Evolutionary conservation across 2,113 vertebrate genomes (phyloP).

Genomic region (Chamaea fasciata): DNA sequence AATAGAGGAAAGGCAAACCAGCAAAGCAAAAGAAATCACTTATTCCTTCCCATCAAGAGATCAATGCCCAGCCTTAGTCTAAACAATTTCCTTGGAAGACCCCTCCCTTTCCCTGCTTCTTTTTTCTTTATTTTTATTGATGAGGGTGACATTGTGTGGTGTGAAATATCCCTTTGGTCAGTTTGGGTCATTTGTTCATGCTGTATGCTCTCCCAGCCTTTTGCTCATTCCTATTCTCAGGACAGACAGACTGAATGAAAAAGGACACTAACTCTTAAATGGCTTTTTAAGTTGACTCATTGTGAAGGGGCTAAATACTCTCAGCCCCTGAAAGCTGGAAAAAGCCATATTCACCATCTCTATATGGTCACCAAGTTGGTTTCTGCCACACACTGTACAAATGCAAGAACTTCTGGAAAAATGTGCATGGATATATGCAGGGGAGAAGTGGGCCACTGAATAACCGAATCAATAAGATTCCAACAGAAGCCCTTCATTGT

Average conservation of each 20-base stretch:
- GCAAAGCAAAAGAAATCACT: background rate
- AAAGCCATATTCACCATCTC: background rate
- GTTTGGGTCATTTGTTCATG: background rate
- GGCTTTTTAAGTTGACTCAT: background rate
- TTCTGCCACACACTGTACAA: background rate
- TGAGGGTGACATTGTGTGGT: rapidly evolving
- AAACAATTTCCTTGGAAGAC: background rate
- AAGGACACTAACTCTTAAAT: background rate
- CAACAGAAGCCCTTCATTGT: too few species aligned
- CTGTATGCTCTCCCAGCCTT: background rate
- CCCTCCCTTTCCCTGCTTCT: rapidly evolving
- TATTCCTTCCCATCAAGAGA: background rate
- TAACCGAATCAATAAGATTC: too few species aligned
- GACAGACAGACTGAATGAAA: background rate
- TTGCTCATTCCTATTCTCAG: background rate
- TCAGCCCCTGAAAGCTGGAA: background rate
- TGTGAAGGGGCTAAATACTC: background rate
- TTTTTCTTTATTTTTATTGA: background rate
- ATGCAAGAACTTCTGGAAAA: background rate
- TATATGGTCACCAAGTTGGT: background rate
- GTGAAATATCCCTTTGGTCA: background rate
- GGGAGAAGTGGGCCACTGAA: too few species aligned
- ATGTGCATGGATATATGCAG: too few species aligned
- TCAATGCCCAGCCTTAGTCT: background rate
- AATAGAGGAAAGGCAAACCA: background rate